Evolutionary conservation across 1,140 invertebrate species (phyloP), one percentile per base, ranked within the genome.

Genomic region (Leptinotarsa undecemlineata): DNA sequence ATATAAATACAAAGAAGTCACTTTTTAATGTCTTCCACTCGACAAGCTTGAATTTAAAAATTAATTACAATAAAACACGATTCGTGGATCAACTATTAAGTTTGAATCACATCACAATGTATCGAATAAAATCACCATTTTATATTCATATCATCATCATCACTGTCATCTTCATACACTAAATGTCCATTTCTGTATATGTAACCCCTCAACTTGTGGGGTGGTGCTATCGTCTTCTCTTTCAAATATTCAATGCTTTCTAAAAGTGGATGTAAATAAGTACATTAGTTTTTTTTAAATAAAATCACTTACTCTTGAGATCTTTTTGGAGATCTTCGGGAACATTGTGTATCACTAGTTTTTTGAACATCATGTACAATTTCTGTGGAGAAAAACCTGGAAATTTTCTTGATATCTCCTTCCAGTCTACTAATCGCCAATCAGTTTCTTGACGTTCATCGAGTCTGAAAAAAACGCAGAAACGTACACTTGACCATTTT

Each of bases 361-460:
- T 51, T 57, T 68, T 73, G 33, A 76, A 60, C 42, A 76, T 66
- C 47, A 48, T 72, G 51, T 76, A 73, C 19, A 76, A 47, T 42
- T 67, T 68, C 5, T 64, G 15, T 3, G 63, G 68, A 19, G 62
- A 73, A 61, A 73, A 73, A 15, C 74, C 74, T 21, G 48, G 48
- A 48, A 68, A 76, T 21, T 76, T 19, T 48, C 73, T 68, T 5
- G 71, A 71, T n/a, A 76, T 73, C 48, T 76, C 47, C 8, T 72
- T 48, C 74, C 74, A 76, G 23, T 76, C 51, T 5, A 76, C 42
- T 15, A 20, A 17, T 51, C 74, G 64, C 62, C 61, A 74, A 62
- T 77, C 76, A 0, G 33, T 74, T 66, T 71, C 68, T 8, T 71
- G 48, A 6, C 51, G 66, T 20, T 74, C 23, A 42, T 64, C 21